phyloP scores from a whole-genome alignment of 1,140 invertebrate species.

The Nilaparvata lugens region DNA sequence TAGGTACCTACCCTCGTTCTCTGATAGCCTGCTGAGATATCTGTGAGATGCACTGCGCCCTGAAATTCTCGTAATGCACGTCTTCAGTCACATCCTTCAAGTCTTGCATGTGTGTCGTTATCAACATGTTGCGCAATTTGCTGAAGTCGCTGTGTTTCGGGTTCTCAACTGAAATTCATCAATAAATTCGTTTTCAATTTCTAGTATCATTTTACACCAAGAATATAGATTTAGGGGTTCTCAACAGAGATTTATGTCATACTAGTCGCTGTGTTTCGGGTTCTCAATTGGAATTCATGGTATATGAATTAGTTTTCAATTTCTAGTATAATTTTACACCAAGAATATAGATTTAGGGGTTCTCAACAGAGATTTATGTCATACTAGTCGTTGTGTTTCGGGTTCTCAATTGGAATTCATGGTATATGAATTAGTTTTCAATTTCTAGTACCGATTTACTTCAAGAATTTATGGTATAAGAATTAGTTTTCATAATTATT shows the following conservation, averaged over 20 bases:
- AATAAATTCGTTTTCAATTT: too few species aligned
- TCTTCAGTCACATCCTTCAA: conserved; percentile 90
- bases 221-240: too few species aligned
- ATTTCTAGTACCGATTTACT: too few species aligned
- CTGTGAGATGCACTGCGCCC: conserved; percentile 81
- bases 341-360: too few species aligned
- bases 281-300: conserved; percentile 71
- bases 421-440: too few species aligned
- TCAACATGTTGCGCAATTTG: conserved; percentile 91
- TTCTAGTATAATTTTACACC: too few species aligned
- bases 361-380: too few species aligned
- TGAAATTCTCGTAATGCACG: conserved; percentile 94
- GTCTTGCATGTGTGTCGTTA: conserved; percentile 93
- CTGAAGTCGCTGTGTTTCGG: conserved; percentile 96
- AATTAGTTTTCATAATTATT: too few species aligned
- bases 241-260: too few species aligned
- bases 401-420: conserved; percentile 75
- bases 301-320: too few species aligned
- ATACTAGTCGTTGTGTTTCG: conserved; percentile 96
- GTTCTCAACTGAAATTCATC: conserved; percentile 72
- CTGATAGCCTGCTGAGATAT: conserved; percentile 76
- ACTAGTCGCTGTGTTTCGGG: conserved; percentile 94
- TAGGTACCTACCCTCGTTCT: conserved; percentile 48
- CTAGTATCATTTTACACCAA: too few species aligned
- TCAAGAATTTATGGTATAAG: too few species aligned